These are phyloP conservation scores for Mimumesa dahlbomi DNA, from an alignment of 2,888 invertebrate species.

Conservation along the genomic window DNA sequence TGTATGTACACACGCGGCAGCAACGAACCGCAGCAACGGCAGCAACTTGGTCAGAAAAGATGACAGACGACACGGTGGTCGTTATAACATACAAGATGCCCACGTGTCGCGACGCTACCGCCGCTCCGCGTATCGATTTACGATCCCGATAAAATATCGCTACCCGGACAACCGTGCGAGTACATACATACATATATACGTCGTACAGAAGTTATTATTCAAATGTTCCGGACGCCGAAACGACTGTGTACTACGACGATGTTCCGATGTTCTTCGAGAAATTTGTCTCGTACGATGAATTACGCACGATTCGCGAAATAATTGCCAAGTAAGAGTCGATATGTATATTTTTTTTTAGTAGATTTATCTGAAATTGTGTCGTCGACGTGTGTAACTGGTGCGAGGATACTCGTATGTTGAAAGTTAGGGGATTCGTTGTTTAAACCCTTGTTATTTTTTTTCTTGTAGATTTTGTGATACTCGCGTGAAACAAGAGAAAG, in stretches of 20 bases:
- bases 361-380: no score
- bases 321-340: no score
- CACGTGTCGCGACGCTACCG: slow-evolving; percentile 57
- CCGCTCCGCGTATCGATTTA: slow-evolving; percentile 52
- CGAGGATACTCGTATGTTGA: no score
- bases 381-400: no score
- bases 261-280: background rate
- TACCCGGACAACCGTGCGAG: slow-evolving; percentile 18
- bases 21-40: background rate
- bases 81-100: slow-evolving; percentile 57
- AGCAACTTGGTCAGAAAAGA: slow-evolving; percentile 27
- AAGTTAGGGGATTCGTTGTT: no score
- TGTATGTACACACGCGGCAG: slow-evolving; percentile 4
- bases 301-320: background rate
- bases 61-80: slow-evolving; percentile 60
- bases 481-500: no score
- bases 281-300: slow-evolving; percentile 19
- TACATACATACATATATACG: no score
- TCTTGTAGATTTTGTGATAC: no score
- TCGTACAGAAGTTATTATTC: slow-evolving; percentile 49
- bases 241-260: slow-evolving; percentile 34
- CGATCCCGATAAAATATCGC: slow-evolving; percentile 54
- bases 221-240: slow-evolving; percentile 38
- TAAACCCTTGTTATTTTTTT: no score
- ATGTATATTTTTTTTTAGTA: no score